phyloP scores from a whole-genome alignment of 2,113 vertebrate species.

The Tychaedon coryphoeus region DNA sequence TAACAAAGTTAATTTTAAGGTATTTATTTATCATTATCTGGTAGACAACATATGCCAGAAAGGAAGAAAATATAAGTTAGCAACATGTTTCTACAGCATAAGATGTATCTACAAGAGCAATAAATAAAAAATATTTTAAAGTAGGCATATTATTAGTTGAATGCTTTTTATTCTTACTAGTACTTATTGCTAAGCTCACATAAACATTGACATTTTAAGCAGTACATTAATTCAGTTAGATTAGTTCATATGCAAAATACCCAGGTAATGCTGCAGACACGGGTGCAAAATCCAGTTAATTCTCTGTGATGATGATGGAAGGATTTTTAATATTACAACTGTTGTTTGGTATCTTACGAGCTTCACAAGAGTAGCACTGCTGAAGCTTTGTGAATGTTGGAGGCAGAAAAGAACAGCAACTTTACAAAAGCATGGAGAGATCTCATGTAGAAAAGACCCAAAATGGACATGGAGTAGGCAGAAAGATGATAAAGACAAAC shows the following conservation, averaged over 20 bases:
- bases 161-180: neutral
- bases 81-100: neutral
- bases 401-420: neutral
- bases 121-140: neutral
- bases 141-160: neutral
- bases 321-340: neutral
- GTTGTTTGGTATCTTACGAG: neutral
- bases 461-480: neutral
- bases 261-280: neutral
- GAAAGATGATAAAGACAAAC: neutral
- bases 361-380: neutral
- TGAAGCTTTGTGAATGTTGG: neutral
- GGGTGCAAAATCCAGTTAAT: neutral
- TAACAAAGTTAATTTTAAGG: neutral
- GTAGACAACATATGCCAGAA: neutral
- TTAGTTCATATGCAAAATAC: neutral
- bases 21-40: neutral
- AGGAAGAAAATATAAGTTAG: neutral
- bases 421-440: neutral
- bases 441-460: neutral
- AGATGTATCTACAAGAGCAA: neutral
- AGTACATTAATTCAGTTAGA: neutral
- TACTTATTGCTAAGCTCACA: neutral
- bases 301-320: accelerated
- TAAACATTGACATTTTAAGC: neutral